phyloP scores from a whole-genome alignment of 2,113 vertebrate species.

The Tetrax tetrax region DNA sequence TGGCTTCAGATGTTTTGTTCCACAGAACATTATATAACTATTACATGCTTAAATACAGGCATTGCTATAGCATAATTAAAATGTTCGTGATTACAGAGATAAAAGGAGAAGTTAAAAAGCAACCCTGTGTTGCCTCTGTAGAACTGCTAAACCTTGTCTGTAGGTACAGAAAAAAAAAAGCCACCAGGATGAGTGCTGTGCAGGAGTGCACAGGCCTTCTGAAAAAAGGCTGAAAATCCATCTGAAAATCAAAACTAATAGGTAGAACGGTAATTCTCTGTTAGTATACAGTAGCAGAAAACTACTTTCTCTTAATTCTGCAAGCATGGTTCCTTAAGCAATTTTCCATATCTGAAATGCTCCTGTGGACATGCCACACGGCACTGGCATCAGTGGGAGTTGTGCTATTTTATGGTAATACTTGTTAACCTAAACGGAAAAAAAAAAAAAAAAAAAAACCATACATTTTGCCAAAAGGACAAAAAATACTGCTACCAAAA shows the following conservation, averaged over 20 bases:
- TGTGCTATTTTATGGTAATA: neutral
- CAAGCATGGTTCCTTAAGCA: neutral
- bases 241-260: conserved; percentile 1
- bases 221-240: no score
- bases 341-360: neutral
- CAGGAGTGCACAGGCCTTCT: neutral
- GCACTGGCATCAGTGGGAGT: neutral
- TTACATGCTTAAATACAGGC: conserved; percentile 54
- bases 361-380: neutral
- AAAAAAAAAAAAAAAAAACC: neutral
- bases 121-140: neutral
- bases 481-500: neutral
- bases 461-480: neutral
- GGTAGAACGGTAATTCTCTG: neutral
- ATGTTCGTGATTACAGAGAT: conserved; percentile 55
- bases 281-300: neutral
- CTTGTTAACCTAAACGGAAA: neutral
- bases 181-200: neutral
- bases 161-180: conserved; percentile 33
- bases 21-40: conserved; percentile 50
- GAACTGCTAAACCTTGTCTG: neutral
- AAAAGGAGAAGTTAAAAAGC: conserved; percentile 40
- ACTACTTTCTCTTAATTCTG: neutral
- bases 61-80: conserved; percentile 47
- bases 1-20: conserved; percentile 46